Percentiles rank a stretch among this genome's conserved stretches.
phyloP scores from a whole-genome alignment of 1,140 invertebrate species.

The Scaptomyza pallida region DNA sequence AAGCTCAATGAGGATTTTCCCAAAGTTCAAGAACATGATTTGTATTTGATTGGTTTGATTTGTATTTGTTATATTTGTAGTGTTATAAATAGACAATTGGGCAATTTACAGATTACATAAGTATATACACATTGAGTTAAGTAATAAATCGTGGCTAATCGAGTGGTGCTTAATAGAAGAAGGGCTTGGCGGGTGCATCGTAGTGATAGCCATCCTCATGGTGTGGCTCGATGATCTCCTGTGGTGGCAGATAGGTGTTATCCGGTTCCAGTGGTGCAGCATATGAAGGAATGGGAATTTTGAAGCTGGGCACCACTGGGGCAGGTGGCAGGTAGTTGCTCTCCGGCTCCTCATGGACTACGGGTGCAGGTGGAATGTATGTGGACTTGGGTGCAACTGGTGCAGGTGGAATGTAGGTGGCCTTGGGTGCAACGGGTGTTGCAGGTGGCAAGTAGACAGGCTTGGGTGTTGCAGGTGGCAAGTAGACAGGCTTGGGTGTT shows the following conservation, averaged over 20 bases:
- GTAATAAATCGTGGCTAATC: slow-evolving; percentile 59
- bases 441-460: slow-evolving; percentile 47
- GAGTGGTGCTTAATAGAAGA: slow-evolving; percentile 56
- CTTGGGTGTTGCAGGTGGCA: slow-evolving; percentile 42
- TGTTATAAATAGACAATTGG: slow-evolving; percentile 68
- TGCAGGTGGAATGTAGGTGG: slow-evolving; percentile 32
- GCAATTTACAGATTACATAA: slow-evolving; percentile 25
- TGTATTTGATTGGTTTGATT: slow-evolving; percentile 14
- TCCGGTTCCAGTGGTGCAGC: slow-evolving; percentile 65
- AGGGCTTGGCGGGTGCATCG: slow-evolving; percentile 56
- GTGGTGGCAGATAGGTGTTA: slow-evolving; percentile 63
- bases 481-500: slow-evolving; percentile 32
- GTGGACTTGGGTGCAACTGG: slow-evolving; percentile 24
- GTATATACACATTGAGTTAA: slow-evolving; percentile 54
- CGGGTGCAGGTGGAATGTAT: slow-evolving; percentile 49
- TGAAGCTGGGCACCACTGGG: slow-evolving; percentile 44
- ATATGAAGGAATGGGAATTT: slow-evolving; percentile 78
- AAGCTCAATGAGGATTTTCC: slow-evolving; percentile 53
- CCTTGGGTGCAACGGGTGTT: slow-evolving; percentile 15
- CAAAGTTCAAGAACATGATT: slow-evolving; percentile 29
- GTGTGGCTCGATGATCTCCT: slow-evolving; percentile 58
- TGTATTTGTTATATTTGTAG: not conserved
- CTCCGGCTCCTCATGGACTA: slow-evolving; percentile 13
- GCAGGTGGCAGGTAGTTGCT: slow-evolving; percentile 49
- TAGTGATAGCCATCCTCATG: slow-evolving; percentile 75